Conservation (phyloP, 2,797 vertebrate genomes). For the Hozukius guyotensis region DNA sequence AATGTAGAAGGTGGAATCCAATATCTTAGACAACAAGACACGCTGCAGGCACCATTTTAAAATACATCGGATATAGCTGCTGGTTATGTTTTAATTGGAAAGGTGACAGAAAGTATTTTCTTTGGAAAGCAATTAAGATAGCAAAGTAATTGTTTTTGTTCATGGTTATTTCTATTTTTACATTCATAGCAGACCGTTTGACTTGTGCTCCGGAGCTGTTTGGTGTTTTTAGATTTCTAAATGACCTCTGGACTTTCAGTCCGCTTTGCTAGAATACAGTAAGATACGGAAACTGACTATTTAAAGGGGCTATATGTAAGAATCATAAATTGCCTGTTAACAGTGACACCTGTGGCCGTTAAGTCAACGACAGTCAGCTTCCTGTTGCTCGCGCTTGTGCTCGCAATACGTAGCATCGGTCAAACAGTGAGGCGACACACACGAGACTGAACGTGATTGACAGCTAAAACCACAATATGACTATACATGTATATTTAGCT, state of each 20-base stretch:
- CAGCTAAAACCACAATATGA: too few species aligned
- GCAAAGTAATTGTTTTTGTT: slow-evolving; percentile 75
- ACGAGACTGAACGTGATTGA: too few species aligned
- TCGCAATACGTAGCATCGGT: too few species aligned
- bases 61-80: slow-evolving; percentile 76
- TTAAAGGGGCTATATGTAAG: too few species aligned
- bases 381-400: too few species aligned
- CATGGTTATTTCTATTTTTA: slow-evolving; percentile 63
- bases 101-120: slow-evolving; percentile 79
- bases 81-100: slow-evolving; percentile 84
- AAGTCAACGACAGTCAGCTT: too few species aligned
- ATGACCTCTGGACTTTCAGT: neutral
- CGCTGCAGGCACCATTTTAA: slow-evolving; percentile 75
- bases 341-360: too few species aligned
- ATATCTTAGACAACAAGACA: slow-evolving; percentile 72
- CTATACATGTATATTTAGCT: too few species aligned
- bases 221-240: neutral
- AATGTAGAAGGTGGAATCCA: slow-evolving; percentile 61
- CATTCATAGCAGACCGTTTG: slow-evolving; percentile 42
- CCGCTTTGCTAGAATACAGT: neutral
- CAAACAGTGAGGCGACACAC: too few species aligned
- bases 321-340: too few species aligned
- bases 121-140: slow-evolving; percentile 84
- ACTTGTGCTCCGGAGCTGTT: slow-evolving; percentile 13
- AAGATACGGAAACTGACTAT: neutral